phyloP scores from a whole-genome alignment of 2,888 invertebrate species.

The Leptopilina syphax region DNA sequence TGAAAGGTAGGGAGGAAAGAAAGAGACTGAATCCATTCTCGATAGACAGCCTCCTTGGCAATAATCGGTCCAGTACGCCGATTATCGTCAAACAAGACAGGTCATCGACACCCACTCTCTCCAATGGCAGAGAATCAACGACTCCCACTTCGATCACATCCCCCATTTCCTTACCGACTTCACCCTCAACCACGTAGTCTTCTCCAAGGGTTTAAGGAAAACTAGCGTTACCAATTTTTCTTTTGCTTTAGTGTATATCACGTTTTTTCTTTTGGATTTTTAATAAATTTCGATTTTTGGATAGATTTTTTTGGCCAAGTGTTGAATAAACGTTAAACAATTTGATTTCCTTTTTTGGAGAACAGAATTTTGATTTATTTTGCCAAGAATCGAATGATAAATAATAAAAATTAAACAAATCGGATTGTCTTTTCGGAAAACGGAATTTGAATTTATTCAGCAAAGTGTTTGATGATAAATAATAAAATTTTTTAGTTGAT shows the following conservation, averaged over 20 bases:
- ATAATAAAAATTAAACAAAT: no score
- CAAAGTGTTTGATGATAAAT: no score
- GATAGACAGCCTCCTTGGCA: slow-evolving; percentile 88
- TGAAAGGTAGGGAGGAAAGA: slow-evolving; percentile 80
- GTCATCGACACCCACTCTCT: slow-evolving; percentile 68
- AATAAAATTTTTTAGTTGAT: no score
- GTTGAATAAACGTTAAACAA: no score
- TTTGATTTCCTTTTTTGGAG: no score
- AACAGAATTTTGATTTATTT: no score
- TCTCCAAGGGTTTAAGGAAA: slow-evolving; percentile 28
- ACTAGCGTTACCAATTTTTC: not conserved
- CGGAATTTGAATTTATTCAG: no score
- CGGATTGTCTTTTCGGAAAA: no score
- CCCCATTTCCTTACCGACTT: slow-evolving; percentile 70
- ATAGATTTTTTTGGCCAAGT: not conserved
- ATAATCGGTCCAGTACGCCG: slow-evolving; percentile 65
- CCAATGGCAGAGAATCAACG: slow-evolving; percentile 69
- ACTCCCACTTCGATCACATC: slow-evolving; percentile 69
- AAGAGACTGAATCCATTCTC: slow-evolving; percentile 90
- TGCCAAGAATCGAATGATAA: no score
- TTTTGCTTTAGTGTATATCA: not conserved
- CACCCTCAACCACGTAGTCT: slow-evolving; percentile 72
- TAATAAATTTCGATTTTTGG: not conserved
- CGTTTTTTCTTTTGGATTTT: not conserved
- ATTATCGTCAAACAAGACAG: slow-evolving; percentile 61